Evolutionary conservation across 2,888 invertebrate species (phyloP).

Genomic region (Masnerella sp.): DNA sequence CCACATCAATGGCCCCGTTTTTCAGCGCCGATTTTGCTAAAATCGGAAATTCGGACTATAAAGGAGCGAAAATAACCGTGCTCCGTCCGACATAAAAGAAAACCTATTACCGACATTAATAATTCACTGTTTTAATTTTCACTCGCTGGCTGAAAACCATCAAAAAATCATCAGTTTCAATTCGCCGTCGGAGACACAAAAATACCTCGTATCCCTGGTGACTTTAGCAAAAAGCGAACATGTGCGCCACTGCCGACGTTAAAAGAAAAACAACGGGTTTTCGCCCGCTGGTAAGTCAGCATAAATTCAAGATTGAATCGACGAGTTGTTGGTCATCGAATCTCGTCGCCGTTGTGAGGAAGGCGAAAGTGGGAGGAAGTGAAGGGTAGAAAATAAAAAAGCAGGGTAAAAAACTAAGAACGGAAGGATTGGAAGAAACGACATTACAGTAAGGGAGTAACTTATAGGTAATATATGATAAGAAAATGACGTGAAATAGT

Average conservation of each 20-base stretch:
- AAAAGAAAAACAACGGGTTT: conserved; percentile 31
- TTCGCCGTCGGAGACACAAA: conserved; percentile 2
- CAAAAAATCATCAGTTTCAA: conserved; percentile 22
- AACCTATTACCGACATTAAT: conserved; percentile 18
- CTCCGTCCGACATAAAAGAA: neutral
- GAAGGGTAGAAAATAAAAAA: conserved; percentile 17
- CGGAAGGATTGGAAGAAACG: conserved; percentile 18
- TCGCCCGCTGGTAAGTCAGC: conserved; percentile 33
- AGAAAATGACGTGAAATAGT: no score
- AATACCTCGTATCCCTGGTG: conserved; percentile 16
- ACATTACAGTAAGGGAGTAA: no score
- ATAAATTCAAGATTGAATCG: conserved; percentile 30
- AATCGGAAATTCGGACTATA: no score
- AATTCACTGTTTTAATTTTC: conserved; percentile 12
- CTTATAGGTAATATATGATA: no score
- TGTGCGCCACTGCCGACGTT: conserved; percentile 10
- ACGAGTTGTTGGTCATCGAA: conserved; percentile 49
- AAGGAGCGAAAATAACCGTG: no score
- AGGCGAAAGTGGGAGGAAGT: conserved; percentile 13
- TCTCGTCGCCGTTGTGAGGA: neutral
- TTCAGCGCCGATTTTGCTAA: no score
- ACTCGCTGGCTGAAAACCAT: neutral
- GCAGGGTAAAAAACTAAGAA: conserved; percentile 11
- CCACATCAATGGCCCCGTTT: no score
- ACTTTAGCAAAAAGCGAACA: conserved; percentile 21